Percentiles rank a stretch among this genome's conserved stretches.
Evolutionary conservation across 1,140 invertebrate species (phyloP).

Genomic region (Ephestia elutella): DNA sequence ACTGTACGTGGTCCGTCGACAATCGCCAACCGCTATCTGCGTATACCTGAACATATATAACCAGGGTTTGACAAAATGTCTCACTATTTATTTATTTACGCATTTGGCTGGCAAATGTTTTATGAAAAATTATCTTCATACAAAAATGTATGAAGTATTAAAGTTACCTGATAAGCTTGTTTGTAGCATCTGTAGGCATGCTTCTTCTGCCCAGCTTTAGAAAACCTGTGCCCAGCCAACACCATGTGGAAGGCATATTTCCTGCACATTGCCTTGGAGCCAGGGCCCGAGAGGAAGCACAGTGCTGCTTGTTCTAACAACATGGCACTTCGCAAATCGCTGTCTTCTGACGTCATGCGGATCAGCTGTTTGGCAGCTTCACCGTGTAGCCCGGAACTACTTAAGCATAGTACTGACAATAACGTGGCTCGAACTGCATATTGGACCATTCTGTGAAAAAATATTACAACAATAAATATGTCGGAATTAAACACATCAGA

Average conservation of each 20-base stretch:
- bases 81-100: too few relatives aligned
- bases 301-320: conserved; percentile 96
- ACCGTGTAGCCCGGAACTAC: conserved; percentile 82
- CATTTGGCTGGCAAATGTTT: too few relatives aligned
- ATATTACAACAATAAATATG: neutral
- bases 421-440: conserved; percentile 94
- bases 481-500: too few relatives aligned
- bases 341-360: conserved; percentile 96
- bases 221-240: conserved; percentile 93
- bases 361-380: conserved; percentile 96
- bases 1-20: conserved; percentile 96
- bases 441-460: conserved; percentile 82
- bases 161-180: conserved; percentile 88
- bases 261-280: conserved; percentile 81
- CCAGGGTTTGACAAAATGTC: neutral
- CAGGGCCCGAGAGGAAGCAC: conserved; percentile 86
- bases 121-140: neutral
- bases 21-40: conserved; percentile 88
- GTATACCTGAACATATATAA: conserved; percentile 80
- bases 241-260: conserved; percentile 99
- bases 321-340: conserved; percentile 91
- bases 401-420: conserved; percentile 90
- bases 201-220: conserved; percentile 91
- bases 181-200: conserved; percentile 94
- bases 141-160: too few relatives aligned